Evolutionary conservation across 2,113 vertebrate genomes (phyloP), one percentile per base, ranked within the genome.

Genomic region (Phainopepla nitens): DNA sequence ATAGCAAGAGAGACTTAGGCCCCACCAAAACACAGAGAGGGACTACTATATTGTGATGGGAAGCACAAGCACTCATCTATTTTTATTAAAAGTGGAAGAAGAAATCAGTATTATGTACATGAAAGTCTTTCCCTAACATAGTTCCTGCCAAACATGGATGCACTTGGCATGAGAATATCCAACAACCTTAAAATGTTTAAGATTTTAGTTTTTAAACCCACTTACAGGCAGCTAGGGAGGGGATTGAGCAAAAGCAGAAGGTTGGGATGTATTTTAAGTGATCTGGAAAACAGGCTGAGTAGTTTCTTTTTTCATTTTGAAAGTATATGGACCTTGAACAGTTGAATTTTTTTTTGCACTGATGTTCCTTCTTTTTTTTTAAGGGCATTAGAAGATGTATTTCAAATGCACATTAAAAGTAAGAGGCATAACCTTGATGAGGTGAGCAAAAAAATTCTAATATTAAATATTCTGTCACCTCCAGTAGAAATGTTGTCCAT

Each of bases 381-480:
- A 87, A 97, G 94, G 68, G 64, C 76, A 80, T 82, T 97, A 80
- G 91, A 86, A 61, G 87, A 89, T 82, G 36, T 94, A 65, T 95
- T 98, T 94, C 82, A 94, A 94, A 97, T 42, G 80, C 92, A 97
- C 77, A 91, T 96, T 94, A 84, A 91, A 89, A 93, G 82, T 50
- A 94, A 84, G 91, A 94, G 87, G 39, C 44, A 73, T 92, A 89
- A 93, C 87, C 89, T 97, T 87, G 80, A 92, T 94, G 82, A 96
- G 69, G 96, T 96, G 80, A 89, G 94, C 76, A 88, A 93, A 96
- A 96, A 89, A 89, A 13, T 0, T 83, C 73, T 70, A 27, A 90
- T 93, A 91, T 89, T 94, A 95, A 96, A 82, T 66, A 82, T 56
- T 72, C 92, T 94, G 91, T 95, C 90, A 94, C 15, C 71, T 81